These are phyloP conservation scores for Morus bassanus DNA, from an alignment of 2,797 vertebrate genomes.

Conservation along the genomic window DNA sequence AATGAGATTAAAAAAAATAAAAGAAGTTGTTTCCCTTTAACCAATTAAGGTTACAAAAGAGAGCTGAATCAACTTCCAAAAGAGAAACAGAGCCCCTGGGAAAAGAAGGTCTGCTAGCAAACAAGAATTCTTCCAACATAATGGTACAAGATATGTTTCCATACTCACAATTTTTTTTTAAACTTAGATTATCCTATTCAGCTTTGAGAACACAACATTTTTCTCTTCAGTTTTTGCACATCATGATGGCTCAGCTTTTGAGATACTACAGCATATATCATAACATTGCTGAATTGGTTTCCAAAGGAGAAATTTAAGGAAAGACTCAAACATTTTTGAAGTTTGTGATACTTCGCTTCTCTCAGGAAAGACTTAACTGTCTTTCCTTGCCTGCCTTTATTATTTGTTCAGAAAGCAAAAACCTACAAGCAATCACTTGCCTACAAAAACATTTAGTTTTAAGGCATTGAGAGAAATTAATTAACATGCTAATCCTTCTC, in stretches of 20 bases:
- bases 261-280: neutral
- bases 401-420: neutral
- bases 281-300: neutral
- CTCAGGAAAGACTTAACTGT: neutral
- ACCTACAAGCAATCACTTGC: neutral
- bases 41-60: neutral
- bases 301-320: neutral
- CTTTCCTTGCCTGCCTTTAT: neutral
- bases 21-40: neutral
- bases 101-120: neutral
- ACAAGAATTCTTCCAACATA: neutral
- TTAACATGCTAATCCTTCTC: neutral
- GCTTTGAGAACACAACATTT: neutral
- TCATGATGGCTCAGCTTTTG: neutral
- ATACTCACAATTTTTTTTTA: neutral
- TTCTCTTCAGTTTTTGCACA: neutral
- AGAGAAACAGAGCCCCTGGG: neutral
- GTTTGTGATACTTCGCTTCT: neutral
- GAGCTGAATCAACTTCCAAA: neutral
- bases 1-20: neutral
- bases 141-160: neutral
- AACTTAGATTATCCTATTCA: neutral
- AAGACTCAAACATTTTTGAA: neutral
- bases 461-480: neutral
- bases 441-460: neutral